phyloP scores from a whole-genome alignment of 53 echinoderm and acorn worm genomes.

The Mesocentrotus franciscanus region DNA sequence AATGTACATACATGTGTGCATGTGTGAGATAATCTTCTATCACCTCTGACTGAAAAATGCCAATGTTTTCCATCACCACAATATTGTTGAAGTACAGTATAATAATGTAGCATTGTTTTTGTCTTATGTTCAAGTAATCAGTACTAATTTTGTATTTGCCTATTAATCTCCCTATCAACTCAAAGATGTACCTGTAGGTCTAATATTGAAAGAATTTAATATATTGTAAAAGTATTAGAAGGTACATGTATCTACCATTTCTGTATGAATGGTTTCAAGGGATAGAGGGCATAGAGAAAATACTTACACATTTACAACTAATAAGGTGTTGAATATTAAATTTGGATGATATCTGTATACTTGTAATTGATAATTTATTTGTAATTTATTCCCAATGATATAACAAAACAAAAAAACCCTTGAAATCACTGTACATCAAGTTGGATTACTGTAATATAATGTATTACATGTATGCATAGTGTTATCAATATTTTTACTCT shows the following conservation, averaged over 20 bases:
- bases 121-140: not conserved
- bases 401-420: not conserved
- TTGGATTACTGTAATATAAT: not conserved
- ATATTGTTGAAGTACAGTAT: not conserved
- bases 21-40: not conserved
- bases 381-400: not conserved
- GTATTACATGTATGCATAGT: not conserved
- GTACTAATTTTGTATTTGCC: not conserved
- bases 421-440: not conserved
- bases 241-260: not conserved
- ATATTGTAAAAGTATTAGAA: not conserved
- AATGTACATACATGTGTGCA: not conserved
- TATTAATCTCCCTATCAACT: not conserved
- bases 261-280: not conserved
- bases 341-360: not conserved
- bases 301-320: not conserved
- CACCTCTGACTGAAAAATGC: not conserved
- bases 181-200: not conserved
- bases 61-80: not conserved
- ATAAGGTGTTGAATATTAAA: not conserved
- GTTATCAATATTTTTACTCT: not conserved
- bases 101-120: not conserved
- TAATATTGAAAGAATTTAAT: no score
- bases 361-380: not conserved
- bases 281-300: not conserved